A percentile compares a stretch with the other conserved stretches of the same genome.
Evolutionary conservation across 1,140 invertebrate genomes (phyloP).

Genomic region (Bombus cullumanus): DNA sequence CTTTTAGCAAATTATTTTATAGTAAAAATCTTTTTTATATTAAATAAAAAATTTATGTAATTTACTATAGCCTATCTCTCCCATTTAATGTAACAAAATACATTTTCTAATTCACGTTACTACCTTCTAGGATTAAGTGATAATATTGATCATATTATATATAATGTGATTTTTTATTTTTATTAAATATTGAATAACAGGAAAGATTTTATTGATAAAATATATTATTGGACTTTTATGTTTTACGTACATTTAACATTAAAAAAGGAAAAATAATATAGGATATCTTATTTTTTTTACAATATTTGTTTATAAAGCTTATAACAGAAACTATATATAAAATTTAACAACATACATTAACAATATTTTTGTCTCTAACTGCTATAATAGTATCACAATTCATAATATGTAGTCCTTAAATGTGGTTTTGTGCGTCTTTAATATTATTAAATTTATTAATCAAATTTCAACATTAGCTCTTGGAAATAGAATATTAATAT

Average conservation of each 20-base stretch:
- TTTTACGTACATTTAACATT: slow-evolving; percentile 1
- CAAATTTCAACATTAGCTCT: not conserved
- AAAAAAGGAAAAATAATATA: slow-evolving; percentile 18
- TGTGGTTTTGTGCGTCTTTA: not conserved
- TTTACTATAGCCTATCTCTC: slow-evolving; percentile 11
- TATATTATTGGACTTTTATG: slow-evolving; percentile 2
- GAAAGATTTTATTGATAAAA: slow-evolving; percentile 28
- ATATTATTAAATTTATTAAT: not conserved
- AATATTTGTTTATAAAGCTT: slow-evolving; percentile 11
- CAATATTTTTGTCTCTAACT: not conserved
- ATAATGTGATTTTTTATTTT: slow-evolving; percentile 22
- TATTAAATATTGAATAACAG: slow-evolving; percentile 42
- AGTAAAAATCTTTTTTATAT: slow-evolving; percentile 21
- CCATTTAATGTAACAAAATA: not conserved
- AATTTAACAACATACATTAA: not conserved
- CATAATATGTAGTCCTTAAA: not conserved
- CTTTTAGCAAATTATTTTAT: slow-evolving; percentile 56
- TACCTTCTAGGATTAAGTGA: not conserved
- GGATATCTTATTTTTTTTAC: not conserved
- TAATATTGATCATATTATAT: not conserved
- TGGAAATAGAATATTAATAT: not conserved
- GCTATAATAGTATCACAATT: slow-evolving; percentile 15
- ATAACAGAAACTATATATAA: slow-evolving; percentile 16
- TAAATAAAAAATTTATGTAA: slow-evolving; percentile 30
- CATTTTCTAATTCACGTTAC: not conserved